Conservation (phyloP, 2,113 vertebrate genomes). For the Phycodurus eques region DNA sequence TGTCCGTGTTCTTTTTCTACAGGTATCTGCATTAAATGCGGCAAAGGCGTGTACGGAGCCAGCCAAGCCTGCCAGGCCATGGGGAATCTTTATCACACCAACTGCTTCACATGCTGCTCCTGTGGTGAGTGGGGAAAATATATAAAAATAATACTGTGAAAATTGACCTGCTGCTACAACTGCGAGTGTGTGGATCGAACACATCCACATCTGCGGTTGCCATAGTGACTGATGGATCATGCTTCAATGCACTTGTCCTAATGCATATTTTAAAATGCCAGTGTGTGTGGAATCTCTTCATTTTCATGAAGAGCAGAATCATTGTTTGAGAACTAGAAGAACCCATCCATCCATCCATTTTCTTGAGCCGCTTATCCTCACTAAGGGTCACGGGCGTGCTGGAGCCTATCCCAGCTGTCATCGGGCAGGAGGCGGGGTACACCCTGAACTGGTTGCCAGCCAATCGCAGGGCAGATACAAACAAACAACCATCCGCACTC, state of each 20-base stretch:
- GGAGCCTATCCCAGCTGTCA: too few species aligned
- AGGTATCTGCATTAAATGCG: constrained; percentile 98
- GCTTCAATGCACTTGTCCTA: neutral
- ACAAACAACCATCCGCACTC: too few species aligned
- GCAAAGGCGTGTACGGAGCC: constrained; percentile 94
- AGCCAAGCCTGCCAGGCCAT: constrained; percentile 98
- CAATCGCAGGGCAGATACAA: too few species aligned
- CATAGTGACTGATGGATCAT: constrained; percentile 2
- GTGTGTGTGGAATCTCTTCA: neutral
- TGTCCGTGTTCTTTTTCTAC: constrained; percentile 22
- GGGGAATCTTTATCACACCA: constrained; percentile 96
- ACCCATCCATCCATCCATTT: too few species aligned
- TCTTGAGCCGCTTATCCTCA: too few species aligned
- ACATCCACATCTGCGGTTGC: neutral
- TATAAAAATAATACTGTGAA: neutral
- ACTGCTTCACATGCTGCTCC: constrained; percentile 97
- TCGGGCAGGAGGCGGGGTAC: too few species aligned
- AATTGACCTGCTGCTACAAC: neutral
- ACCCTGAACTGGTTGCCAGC: too few species aligned
- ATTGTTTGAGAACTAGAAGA: neutral
- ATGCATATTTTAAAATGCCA: constrained; percentile 5
- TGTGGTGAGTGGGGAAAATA: constrained; percentile 83
- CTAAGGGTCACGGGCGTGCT: too few species aligned
- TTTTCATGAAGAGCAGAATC: neutral
- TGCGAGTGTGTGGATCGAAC: neutral